phyloP scores from a whole-genome alignment of 2,113 vertebrate genomes.

The Catharus fuscescens region DNA sequence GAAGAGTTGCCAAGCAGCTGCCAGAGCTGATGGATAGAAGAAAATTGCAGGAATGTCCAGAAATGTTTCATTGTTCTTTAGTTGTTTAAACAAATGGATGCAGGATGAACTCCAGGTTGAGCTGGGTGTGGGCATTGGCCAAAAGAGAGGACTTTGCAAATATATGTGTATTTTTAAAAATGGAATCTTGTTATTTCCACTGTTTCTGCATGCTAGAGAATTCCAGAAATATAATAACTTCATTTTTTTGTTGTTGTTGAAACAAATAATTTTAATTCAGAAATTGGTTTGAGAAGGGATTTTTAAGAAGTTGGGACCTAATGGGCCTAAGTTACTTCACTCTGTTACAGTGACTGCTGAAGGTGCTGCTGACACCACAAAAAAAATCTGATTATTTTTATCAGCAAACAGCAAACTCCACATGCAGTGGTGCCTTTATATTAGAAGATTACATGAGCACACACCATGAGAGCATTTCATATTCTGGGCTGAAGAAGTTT shows the following conservation, averaged over 20 bases:
- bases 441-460: not conserved
- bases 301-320: not conserved
- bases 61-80: conserved; percentile 28
- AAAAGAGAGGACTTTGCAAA: not conserved
- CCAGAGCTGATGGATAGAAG: conserved; percentile 29
- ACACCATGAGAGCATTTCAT: accelerated
- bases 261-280: accelerated
- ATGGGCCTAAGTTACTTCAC: not conserved
- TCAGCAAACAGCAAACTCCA: not conserved
- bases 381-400: not conserved
- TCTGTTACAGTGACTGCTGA: not conserved
- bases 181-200: not conserved
- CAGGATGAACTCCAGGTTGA: conserved; percentile 6
- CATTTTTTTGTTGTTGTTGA: not conserved
- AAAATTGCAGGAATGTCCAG: conserved; percentile 1
- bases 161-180: not conserved
- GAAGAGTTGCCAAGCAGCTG: conserved; percentile 32
- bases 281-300: not conserved
- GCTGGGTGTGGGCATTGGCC: not conserved
- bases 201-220: not conserved
- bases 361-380: not conserved
- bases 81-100: not conserved
- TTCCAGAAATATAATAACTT: not conserved
- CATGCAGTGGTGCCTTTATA: not conserved
- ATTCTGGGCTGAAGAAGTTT: not conserved